Conservation (phyloP, 2,888 invertebrate species). For the Melipona bicolor region DNA sequence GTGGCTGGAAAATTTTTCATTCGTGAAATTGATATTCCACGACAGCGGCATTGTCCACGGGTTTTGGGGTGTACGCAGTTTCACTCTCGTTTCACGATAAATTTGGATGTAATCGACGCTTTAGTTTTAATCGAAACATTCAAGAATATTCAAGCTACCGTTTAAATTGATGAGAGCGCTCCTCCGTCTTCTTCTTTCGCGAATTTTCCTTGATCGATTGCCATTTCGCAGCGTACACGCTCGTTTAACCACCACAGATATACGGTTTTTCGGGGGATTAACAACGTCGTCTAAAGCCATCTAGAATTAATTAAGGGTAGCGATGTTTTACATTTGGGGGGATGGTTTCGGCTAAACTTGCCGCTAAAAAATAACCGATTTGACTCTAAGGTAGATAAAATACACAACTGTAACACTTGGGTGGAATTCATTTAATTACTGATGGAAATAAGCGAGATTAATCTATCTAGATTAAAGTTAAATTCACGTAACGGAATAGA, state of each 20-base stretch:
- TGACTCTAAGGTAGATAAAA: neutral
- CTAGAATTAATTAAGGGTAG: conserved; percentile 7
- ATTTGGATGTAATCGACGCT: too few species aligned
- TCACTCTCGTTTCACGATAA: neutral
- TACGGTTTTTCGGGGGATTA: neutral
- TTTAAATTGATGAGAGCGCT: neutral
- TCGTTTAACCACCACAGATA: neutral
- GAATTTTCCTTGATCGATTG: neutral
- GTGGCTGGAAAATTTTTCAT: neutral
- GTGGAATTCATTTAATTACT: neutral
- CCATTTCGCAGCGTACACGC: neutral
- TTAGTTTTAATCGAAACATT: neutral
- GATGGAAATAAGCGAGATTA: neutral
- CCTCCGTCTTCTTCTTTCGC: neutral
- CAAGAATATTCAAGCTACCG: neutral
- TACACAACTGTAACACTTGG: neutral
- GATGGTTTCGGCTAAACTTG: neutral
- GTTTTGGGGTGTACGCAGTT: too few species aligned
- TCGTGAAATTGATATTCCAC: neutral
- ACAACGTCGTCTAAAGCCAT: neutral
- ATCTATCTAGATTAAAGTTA: neutral
- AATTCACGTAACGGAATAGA: neutral
- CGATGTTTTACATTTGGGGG: neutral
- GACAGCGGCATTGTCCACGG: neutral
- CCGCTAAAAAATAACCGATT: neutral